Conservation (phyloP, 2,888 invertebrate species). For the Thysanoteuthis rhombus region DNA sequence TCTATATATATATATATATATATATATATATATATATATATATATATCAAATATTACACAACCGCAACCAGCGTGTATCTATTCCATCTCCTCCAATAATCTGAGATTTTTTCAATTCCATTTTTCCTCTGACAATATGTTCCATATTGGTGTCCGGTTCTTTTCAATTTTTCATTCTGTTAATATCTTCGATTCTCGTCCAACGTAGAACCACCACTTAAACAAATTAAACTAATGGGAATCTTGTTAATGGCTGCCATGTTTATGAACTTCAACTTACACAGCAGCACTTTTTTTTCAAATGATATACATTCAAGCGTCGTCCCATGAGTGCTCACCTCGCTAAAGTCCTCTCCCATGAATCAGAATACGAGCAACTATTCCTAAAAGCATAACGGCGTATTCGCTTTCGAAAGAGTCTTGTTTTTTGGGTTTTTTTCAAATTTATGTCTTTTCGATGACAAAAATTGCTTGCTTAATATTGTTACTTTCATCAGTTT, state of each 20-base stretch:
- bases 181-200: background rate
- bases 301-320: background rate
- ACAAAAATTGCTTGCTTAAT: background rate
- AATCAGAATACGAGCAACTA: background rate
- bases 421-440: background rate
- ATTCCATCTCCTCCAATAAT: background rate
- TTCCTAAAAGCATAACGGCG: background rate
- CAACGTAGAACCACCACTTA: background rate
- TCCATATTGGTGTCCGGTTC: background rate
- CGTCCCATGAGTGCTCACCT: background rate
- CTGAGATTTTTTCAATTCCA: background rate
- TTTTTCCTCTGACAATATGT: background rate
- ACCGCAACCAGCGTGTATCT: background rate
- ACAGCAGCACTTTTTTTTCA: background rate
- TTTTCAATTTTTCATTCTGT: background rate
- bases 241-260: background rate
- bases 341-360: background rate
- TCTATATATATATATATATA: background rate
- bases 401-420: background rate
- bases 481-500: background rate
- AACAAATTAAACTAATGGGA: background rate
- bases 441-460: background rate
- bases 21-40: slow-evolving; percentile 12
- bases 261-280: background rate
- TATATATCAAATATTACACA: background rate